A percentile compares a stretch with the other conserved stretches of the same genome.
These are phyloP conservation scores for Coenobita brevimanus DNA, from an alignment of 1,140 invertebrate species.

Conservation along the genomic window DNA sequence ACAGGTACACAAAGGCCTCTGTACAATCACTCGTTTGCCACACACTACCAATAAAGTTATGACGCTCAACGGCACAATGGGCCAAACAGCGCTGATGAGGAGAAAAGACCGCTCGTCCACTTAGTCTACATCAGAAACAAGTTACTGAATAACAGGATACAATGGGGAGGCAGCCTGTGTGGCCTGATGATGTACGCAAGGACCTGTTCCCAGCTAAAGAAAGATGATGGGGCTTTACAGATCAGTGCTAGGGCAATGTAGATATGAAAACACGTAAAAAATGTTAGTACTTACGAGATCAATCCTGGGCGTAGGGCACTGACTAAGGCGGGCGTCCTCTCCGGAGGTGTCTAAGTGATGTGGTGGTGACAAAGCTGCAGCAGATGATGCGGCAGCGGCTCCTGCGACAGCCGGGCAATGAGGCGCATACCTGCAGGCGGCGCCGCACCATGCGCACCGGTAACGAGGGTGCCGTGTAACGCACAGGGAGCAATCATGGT, in stretches of 20 bases:
- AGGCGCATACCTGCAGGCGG: slow-evolving; percentile 88
- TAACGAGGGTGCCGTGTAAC: slow-evolving; percentile 88
- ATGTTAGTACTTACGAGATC: slow-evolving; percentile 81
- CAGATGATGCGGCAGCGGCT: slow-evolving; percentile 90
- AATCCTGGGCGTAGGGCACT: slow-evolving; percentile 93
- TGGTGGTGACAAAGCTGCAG: slow-evolving; percentile 90
- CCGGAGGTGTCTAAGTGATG: slow-evolving; percentile 84
- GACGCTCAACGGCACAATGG: too few species aligned
- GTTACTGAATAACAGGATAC: too few species aligned
- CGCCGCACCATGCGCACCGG: slow-evolving; percentile 93
- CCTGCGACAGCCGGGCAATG: slow-evolving; percentile 83
- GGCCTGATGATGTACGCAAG: too few species aligned
- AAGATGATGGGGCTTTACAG: background rate
- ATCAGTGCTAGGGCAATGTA: too few species aligned
- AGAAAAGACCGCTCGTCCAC: too few species aligned
- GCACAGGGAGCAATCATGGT: slow-evolving; percentile 95
- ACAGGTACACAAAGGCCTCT: too few species aligned
- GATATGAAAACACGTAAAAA: background rate
- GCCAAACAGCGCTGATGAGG: too few species aligned
- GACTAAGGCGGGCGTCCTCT: slow-evolving; percentile 69
- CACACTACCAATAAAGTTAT: too few species aligned
- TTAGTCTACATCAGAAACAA: too few species aligned
- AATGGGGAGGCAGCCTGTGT: too few species aligned
- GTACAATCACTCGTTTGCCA: too few species aligned
- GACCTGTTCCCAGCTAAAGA: background rate